Conservation (phyloP, 1,140 invertebrate species). For the Leptinotarsa defecta region DNA sequence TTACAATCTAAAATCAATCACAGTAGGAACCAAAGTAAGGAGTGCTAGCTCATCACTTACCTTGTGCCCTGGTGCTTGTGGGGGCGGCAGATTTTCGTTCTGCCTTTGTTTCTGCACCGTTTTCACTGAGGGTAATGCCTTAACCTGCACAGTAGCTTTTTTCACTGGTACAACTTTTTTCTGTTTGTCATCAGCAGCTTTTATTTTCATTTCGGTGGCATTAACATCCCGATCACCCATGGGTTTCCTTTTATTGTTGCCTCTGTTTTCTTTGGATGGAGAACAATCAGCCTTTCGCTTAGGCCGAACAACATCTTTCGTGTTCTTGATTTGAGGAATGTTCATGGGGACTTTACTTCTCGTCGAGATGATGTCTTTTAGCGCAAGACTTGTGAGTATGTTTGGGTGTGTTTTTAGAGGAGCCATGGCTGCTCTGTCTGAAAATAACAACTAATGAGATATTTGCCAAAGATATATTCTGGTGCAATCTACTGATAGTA, state of each 20-base stretch:
- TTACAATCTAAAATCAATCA: slow-evolving; percentile 54
- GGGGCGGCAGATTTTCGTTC: slow-evolving; percentile 54
- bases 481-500: no score
- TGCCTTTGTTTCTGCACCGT: slow-evolving; percentile 54
- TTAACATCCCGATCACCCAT: slow-evolving; percentile 72
- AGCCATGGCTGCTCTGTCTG: slow-evolving; percentile 36
- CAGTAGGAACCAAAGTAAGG: background rate
- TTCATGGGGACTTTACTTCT: slow-evolving; percentile 34
- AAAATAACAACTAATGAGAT: background rate
- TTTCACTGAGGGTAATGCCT: slow-evolving; percentile 60
- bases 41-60: background rate
- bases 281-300: slow-evolving; percentile 64
- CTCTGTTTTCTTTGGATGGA: slow-evolving; percentile 60
- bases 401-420: slow-evolving; percentile 34
- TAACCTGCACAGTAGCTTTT: slow-evolving; percentile 61
- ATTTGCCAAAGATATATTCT: no score
- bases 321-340: slow-evolving; percentile 23
- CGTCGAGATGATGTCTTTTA: slow-evolving; percentile 33
- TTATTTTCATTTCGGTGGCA: slow-evolving; percentile 1
- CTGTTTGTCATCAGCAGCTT: slow-evolving; percentile 34
- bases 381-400: background rate
- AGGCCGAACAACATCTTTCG: slow-evolving; percentile 37
- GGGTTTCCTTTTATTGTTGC: slow-evolving; percentile 66
- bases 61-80: slow-evolving; percentile 56
- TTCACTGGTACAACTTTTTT: slow-evolving; percentile 48